Evolutionary conservation across 2,113 vertebrate genomes (phyloP), one percentile per base, ranked within the genome.

Genomic region (Psittacus erithacus): DNA sequence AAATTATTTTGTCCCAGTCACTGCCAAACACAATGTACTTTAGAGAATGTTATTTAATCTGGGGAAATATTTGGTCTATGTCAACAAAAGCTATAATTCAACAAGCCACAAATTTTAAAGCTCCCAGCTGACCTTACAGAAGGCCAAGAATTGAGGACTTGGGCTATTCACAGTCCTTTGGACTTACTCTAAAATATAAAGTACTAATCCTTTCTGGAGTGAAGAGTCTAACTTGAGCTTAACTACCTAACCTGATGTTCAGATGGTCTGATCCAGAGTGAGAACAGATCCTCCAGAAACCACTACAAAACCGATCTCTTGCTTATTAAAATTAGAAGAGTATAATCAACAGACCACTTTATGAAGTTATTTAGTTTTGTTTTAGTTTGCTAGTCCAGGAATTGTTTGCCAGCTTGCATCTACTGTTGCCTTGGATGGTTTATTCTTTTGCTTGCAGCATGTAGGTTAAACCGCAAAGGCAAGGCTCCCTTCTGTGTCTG

Each of bases 1-100:
- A 84, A 89, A 78, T 92, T 91, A 33, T 93, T 96, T 95, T 93
- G 83, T 91, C 81, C 38, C 67, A 67, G 31, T 38, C 57, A 49
- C 23, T 88, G 88, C 93, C 95, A 96, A 94, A 86, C 47, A 91
- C 47, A 90, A 63, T 69, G 68, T 88, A 70, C 76, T 96, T 81
- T 74, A 92, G 69, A 92, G 88, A 93, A 65, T 78, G 71, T 25
- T 87, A 69, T 77, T 95, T 93, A 71, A 89, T 85, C 41, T 85
- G 86, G 62, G 57, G 73, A 93, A 87, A 17, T 89, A 57, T 4
- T 89, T 81, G 64, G 44, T 78, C 77, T 82, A 17, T 81, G 63
- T 89, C 93, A 97, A 68, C 38, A 82, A 82, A 91, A 77, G 47
- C 44, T 77, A 4, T 84, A 79, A 82, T 85, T 94, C 59, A 82